Base-by-base conservation (phyloP, 2,888 invertebrate species). In the Rhynchonema sp. region DNA sequence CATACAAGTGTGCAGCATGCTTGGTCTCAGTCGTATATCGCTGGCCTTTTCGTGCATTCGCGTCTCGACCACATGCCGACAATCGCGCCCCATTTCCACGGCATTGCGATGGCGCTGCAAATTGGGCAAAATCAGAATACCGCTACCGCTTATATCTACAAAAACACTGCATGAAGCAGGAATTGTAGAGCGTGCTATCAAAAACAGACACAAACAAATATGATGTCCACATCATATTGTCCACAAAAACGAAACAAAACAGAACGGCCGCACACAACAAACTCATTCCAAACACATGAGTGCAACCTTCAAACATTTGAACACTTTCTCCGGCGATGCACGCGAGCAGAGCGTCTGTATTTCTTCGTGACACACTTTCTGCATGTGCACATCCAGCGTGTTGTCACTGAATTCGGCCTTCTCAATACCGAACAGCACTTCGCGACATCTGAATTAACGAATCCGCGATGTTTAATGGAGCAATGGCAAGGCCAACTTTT, bases 21-120 rank as follows among this genome's bases (percentile, higher is more conserved):
- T 76, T 1, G 91, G 90, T 78, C 94, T 89, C 61, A 92, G 79
- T 67, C 87, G 83, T 71, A 89, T 86, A 75, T 96, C 89, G 38
- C 65, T 60, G 6, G 67, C 66, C 13, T 66, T 63, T 58, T 72
- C 72, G n/a, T 63, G 63, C 69, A 71, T 66, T 13, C 72, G 62
- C 59, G 65, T 66, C 56, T 57, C 30, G 28, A 61, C 38, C 52
- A 57, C 2, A 6, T 59, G 30, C 46, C 25, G 27, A 46, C 62
- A 61, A 1, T 27, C 55, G n/a, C 9, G n/a, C 20, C 53, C 25
- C 57, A 60, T 57, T 20, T 52, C 57, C 38, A 49, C n/a, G 17
- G 26, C 53, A 2, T 49, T 22, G 6, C 9, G 20, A 38, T 60
- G 29, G 20, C 29, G 26, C 57, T 55, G 23, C 54, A 38, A 46